phyloP scores from a whole-genome alignment of 2,888 invertebrate species.

The Abrostola tripartita region DNA sequence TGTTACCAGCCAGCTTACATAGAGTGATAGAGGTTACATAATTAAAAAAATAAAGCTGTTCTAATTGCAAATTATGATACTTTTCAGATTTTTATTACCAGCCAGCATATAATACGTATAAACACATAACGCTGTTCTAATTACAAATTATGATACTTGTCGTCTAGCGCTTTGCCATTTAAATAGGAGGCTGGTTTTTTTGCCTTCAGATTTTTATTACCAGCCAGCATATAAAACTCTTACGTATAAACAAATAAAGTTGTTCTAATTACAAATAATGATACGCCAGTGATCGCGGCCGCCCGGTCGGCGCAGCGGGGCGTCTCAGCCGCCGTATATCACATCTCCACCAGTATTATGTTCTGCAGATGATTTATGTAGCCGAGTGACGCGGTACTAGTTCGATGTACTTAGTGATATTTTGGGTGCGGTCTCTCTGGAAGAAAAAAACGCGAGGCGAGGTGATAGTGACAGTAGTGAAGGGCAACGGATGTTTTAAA shows the following conservation, averaged over 20 bases:
- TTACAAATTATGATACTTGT: too few species aligned
- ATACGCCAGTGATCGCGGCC: slow-evolving; percentile 48
- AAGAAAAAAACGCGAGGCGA: too few species aligned
- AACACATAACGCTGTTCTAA: too few species aligned
- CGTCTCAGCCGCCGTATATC: slow-evolving; percentile 37
- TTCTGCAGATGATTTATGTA: slow-evolving; percentile 40
- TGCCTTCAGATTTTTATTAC: too few species aligned
- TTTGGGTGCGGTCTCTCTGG: neutral
- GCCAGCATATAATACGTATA: too few species aligned
- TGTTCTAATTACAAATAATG: slow-evolving; percentile 60
- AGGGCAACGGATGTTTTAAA: too few species aligned
- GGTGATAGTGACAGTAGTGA: neutral
- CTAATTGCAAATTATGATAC: slow-evolving; percentile 57
- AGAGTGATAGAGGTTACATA: too few species aligned
- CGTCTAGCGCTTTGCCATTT: too few species aligned
- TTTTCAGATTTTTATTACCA: too few species aligned
- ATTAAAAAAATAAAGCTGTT: slow-evolving; percentile 49
- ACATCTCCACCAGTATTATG: slow-evolving; percentile 35
- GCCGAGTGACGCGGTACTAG: neutral
- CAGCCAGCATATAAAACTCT: too few species aligned
- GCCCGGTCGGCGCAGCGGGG: slow-evolving; percentile 56
- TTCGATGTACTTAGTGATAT: slow-evolving; percentile 3
- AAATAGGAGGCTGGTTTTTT: too few species aligned
- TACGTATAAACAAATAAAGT: slow-evolving; percentile 36
- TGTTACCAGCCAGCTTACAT: too few species aligned